phyloP scores from a whole-genome alignment of 2,888 invertebrate genomes.

The Amiota communis region DNA sequence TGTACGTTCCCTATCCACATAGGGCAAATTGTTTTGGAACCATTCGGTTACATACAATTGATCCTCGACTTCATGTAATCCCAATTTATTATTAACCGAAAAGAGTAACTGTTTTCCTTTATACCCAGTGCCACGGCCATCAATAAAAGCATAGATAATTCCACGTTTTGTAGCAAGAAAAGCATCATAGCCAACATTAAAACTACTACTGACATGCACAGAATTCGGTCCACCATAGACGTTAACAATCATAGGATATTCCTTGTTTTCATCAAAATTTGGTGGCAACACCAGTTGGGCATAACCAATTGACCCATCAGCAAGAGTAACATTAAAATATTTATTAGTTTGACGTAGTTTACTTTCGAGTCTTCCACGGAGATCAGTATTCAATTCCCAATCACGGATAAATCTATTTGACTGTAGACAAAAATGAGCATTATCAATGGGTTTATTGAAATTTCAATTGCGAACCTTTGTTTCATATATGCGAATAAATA shows the following conservation, averaged over 20 bases:
- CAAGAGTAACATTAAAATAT: slow-evolving; percentile 76
- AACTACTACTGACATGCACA: slow-evolving; percentile 82
- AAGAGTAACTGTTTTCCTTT: slow-evolving; percentile 86
- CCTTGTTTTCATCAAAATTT: slow-evolving; percentile 75
- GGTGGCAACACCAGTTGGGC: slow-evolving; percentile 81
- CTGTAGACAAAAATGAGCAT: neutral
- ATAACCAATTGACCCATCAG: slow-evolving; percentile 75
- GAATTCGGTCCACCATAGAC: slow-evolving; percentile 91
- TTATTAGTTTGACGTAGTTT: slow-evolving; percentile 76
- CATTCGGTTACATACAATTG: slow-evolving; percentile 80
- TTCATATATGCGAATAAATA: slow-evolving; percentile 76
- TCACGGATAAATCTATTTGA: slow-evolving; percentile 30
- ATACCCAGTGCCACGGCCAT: slow-evolving; percentile 87
- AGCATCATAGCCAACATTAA: slow-evolving; percentile 77
- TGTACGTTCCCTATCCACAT: slow-evolving; percentile 62
- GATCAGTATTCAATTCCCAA: slow-evolving; percentile 77
- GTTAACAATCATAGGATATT: slow-evolving; percentile 83
- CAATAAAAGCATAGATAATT: slow-evolving; percentile 86
- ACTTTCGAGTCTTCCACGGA: slow-evolving; percentile 74
- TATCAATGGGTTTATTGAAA: neutral
- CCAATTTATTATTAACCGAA: slow-evolving; percentile 85
- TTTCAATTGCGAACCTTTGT: slow-evolving; percentile 66
- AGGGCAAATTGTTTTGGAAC: slow-evolving; percentile 53
- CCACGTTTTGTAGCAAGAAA: slow-evolving; percentile 84
- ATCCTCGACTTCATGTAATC: slow-evolving; percentile 90